These are phyloP conservation scores for Samia ricini DNA, from an alignment of 1,140 invertebrate species.

Conservation along the genomic window DNA sequence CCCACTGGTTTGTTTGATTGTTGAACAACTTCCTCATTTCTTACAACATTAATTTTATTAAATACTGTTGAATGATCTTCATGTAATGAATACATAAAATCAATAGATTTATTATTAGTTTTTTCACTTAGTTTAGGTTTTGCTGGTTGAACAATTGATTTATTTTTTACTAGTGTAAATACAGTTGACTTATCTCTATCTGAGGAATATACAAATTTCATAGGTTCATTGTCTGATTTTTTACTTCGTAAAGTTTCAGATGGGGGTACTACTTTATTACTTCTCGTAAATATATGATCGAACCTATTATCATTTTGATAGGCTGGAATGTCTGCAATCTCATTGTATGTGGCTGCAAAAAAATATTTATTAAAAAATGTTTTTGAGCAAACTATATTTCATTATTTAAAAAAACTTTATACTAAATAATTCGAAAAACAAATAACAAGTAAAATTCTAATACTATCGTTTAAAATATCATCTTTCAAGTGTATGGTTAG, in stretches of 20 bases:
- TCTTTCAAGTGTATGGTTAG: too few relatives aligned
- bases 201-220: too few relatives aligned
- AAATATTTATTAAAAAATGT: conserved; percentile 6
- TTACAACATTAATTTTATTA: neutral
- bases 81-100: neutral
- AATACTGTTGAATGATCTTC: neutral
- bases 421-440: too few relatives aligned
- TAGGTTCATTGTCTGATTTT: too few relatives aligned
- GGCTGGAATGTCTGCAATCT: conserved; percentile 22
- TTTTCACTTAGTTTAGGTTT: neutral
- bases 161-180: neutral
- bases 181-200: too few relatives aligned
- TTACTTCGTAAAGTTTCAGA: too few relatives aligned
- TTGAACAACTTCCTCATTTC: neutral
- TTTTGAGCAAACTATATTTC: too few relatives aligned
- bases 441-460: too few relatives aligned
- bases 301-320: conserved; percentile 31
- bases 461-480: too few relatives aligned
- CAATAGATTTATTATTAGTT: neutral
- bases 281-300: neutral
- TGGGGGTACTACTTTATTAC: too few relatives aligned
- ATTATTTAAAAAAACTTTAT: too few relatives aligned
- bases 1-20: neutral
- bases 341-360: conserved; percentile 30
- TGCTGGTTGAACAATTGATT: neutral